Conservation (phyloP, 2,888 invertebrate species). For the Cyclophora punctaria region DNA sequence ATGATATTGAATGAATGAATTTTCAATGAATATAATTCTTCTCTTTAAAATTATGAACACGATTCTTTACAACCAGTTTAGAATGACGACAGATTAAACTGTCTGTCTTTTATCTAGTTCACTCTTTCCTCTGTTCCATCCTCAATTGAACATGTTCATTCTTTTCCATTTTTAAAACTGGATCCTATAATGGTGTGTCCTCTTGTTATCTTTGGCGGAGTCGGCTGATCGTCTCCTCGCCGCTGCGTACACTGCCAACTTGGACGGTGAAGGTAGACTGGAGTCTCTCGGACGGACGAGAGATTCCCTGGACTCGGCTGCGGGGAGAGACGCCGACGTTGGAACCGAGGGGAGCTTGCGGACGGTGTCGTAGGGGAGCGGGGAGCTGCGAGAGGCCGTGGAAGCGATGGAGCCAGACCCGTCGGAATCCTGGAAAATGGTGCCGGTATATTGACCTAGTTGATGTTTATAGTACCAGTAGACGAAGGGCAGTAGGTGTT, state of each 20-base stretch:
- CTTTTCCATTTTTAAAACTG: conserved; percentile 73
- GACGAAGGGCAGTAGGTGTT: too few species aligned
- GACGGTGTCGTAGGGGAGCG: conserved; percentile 62
- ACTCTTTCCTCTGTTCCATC: too few species aligned
- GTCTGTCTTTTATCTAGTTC: too few species aligned
- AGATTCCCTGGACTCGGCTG: conserved; percentile 69
- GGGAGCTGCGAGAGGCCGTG: conserved; percentile 59
- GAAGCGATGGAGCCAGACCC: conserved; percentile 66
- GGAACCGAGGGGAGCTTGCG: conserved; percentile 66
- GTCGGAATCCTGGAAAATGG: conserved; percentile 52
- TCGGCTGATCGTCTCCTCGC: conserved; percentile 73
- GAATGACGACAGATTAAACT: too few species aligned
- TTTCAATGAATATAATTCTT: too few species aligned
- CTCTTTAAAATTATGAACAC: too few species aligned
- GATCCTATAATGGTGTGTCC: conserved; percentile 82
- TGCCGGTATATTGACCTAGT: too few species aligned
- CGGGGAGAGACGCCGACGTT: conserved; percentile 66
- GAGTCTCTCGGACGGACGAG: conserved; percentile 63
- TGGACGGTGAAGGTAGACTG: conserved; percentile 77
- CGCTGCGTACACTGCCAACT: conserved; percentile 75
- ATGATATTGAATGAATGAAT: too few species aligned
- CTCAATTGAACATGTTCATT: too few species aligned
- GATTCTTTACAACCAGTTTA: too few species aligned
- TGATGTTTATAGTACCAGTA: too few species aligned
- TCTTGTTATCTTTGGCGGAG: conserved; percentile 73